Base-by-base conservation (phyloP, 2,797 vertebrate species). In the Pelochelys cantorii region DNA sequence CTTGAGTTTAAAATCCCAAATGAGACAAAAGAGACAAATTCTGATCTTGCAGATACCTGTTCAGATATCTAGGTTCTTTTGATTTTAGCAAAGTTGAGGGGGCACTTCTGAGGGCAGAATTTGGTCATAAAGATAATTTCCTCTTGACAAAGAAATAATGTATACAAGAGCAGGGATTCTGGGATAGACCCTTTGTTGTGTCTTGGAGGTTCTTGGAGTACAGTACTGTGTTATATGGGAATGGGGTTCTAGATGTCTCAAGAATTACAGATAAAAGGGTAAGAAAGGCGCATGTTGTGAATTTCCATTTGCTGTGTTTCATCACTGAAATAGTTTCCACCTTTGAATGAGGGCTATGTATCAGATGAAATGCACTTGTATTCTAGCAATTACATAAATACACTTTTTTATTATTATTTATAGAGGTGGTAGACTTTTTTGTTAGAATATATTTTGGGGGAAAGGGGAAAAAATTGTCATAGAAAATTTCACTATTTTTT, bases 91-190 rank as follows among this genome's bases (percentile, higher is more conserved):
- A 60, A 94, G 62, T 65, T 92, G 42, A 88, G 37, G 87, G 7
- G 1, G 11, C 53, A 42, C 20, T 48, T 83, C 17, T 56, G 65
- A 91, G 3, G 86, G 81, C 5, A 31, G 13, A 91, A 85, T 79
- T 80, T 55, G 56, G 86, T 91, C 53, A 42, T 82, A 87, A 27
- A 10, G 15, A 11, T 74, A 79, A 52, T 14, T 60, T 74, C 85
- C 56, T 84, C 87, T 87, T 53, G 82, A 83, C 25, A 86, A 71
- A 94, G 79, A 17, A 86, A 89, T 29, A 27, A 1, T 6, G 18
- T 48, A 53, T 90, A 34, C 74, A 71, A 90, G 53, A 79, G 62
- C 78, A 90, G 94, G 90, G 65, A 94, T 52, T 56, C 82, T 65
- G 27, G 15, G 4, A 17, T 42, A 52, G 90, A 84, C 12, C 0